Conservation (phyloP, 2,113 vertebrate species). For the Oryzias curvinotus region DNA sequence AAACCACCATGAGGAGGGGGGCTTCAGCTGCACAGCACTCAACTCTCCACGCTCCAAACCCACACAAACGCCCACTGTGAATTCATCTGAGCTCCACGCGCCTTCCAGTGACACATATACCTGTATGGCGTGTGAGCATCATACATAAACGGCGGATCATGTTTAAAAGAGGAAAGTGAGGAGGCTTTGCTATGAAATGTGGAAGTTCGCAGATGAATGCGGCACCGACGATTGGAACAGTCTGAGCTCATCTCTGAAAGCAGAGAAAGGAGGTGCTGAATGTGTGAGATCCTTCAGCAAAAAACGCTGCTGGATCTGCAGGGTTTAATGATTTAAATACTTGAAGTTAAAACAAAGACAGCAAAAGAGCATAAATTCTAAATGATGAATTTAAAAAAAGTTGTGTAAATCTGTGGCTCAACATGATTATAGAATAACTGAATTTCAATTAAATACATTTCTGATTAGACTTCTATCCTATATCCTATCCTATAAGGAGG, state of each 20-base stretch:
- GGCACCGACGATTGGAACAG: conserved; percentile 19
- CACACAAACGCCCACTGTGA: conserved; percentile 1
- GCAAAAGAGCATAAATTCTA: no score
- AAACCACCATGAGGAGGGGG: conserved; percentile 55
- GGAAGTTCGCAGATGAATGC: conserved; percentile 20
- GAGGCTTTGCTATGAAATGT: conserved; percentile 23
- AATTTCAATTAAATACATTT: no score
- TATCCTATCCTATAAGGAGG: no score
- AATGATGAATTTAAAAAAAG: no score
- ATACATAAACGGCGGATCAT: conserved; percentile 55
- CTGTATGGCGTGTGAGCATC: conserved; percentile 22
- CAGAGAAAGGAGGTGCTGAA: no score
- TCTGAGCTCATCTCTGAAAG: neutral
- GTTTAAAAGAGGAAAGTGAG: conserved; percentile 28
- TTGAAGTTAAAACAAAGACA: no score
- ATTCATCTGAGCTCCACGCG: conserved; percentile 7
- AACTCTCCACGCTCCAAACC: conserved; percentile 41
- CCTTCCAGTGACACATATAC: conserved; percentile 24
- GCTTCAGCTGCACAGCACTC: conserved; percentile 18
- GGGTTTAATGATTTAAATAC: no score
- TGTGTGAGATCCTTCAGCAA: no score
- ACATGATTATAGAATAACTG: no score
- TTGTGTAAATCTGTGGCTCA: no score
- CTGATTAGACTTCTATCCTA: no score
- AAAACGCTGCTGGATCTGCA: no score